phyloP scores from a whole-genome alignment of 2,113 vertebrate genomes.

The Agapornis roseicollis region DNA sequence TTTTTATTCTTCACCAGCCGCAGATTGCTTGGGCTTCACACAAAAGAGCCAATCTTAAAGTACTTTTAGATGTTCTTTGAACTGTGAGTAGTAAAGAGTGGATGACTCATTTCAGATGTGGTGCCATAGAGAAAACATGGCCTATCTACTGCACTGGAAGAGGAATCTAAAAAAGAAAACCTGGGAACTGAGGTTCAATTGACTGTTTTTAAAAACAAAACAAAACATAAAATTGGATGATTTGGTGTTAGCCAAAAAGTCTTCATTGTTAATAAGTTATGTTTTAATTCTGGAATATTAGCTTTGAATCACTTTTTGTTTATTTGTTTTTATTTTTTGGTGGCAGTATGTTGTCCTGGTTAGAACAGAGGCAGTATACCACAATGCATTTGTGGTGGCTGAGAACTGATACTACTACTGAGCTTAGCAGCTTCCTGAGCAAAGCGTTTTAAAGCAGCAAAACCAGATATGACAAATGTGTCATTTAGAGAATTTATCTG shows the following conservation, averaged over 20 bases:
- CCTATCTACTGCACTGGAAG: background rate
- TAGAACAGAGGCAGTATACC: background rate
- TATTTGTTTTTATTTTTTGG: background rate
- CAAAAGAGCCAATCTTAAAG: constrained; percentile 41
- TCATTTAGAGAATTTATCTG: constrained; percentile 62
- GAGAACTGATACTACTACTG: background rate
- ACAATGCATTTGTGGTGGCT: background rate
- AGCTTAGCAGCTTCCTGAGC: constrained; percentile 8
- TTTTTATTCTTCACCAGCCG: constrained; percentile 28
- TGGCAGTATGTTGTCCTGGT: background rate
- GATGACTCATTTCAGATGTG: constrained; percentile 20
- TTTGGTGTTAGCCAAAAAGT: background rate
- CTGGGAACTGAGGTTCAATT: background rate
- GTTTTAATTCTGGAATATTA: background rate
- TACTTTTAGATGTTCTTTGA: constrained; percentile 36
- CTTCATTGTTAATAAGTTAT: background rate
- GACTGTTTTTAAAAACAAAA: background rate
- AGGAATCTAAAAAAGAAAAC: background rate
- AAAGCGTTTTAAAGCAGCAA: constrained; percentile 43
- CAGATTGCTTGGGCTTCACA: constrained; percentile 16
- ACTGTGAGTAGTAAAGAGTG: background rate
- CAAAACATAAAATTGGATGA: background rate
- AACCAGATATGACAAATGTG: constrained; percentile 51
- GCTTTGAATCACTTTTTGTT: background rate
- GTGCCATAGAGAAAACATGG: background rate